Conservation (phyloP, 2,888 invertebrate species). For the Halocaridina rubra region DNA sequence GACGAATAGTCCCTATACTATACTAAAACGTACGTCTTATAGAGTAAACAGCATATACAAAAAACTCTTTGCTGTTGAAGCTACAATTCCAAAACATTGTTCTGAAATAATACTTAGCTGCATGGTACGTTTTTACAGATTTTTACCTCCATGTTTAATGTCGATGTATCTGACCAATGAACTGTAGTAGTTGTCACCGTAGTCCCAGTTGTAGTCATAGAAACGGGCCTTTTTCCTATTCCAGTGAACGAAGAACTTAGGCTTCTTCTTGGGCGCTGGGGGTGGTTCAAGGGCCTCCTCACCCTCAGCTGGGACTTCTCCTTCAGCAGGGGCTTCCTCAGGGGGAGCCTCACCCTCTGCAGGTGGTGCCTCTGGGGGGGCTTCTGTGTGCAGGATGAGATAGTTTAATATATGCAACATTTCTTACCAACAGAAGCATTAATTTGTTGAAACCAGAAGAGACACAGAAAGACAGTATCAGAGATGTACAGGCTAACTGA, state of each 20-base stretch:
- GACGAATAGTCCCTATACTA: no score
- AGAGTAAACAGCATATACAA: no score
- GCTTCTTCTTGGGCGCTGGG: slow-evolving; percentile 63
- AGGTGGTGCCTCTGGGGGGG: slow-evolving; percentile 9
- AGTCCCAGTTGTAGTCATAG: slow-evolving; percentile 64
- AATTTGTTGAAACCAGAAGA: no score
- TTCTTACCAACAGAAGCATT: no score
- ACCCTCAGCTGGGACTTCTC: slow-evolving; percentile 29
- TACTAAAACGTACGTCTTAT: no score
- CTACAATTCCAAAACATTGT: no score
- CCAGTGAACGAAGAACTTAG: slow-evolving; percentile 63
- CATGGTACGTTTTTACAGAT: no score
- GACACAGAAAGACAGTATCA: no score
- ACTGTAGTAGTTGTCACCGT: slow-evolving; percentile 62
- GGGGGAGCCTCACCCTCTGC: slow-evolving; percentile 31
- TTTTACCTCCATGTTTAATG: slow-evolving; percentile 32
- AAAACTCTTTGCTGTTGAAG: no score
- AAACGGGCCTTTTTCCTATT: slow-evolving; percentile 61
- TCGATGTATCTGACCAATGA: slow-evolving; percentile 62
- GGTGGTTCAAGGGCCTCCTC: slow-evolving; percentile 48
- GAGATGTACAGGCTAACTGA: no score
- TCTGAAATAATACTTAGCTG: no score
- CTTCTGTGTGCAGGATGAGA: slow-evolving; percentile 20
- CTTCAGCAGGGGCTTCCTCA: slow-evolving; percentile 18
- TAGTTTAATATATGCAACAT: no score